Evolutionary conservation across 2,888 invertebrate species (phyloP), one percentile per base, ranked within the genome.

Genomic region (Drosophila basisetae): DNA sequence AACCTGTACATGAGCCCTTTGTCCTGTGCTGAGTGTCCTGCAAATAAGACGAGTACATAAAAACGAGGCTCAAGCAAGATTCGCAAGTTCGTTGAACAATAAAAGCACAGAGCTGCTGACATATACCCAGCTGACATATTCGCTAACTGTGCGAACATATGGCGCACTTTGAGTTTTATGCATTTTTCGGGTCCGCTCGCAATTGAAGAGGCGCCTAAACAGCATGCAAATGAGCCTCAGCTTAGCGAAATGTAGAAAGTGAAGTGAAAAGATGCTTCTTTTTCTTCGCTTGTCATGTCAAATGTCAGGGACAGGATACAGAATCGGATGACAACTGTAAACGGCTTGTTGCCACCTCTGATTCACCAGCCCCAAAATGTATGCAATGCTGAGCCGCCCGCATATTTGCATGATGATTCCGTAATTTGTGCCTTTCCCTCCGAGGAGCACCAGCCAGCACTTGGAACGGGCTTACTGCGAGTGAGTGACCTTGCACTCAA

Each of bases 321-420:
- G 72, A 41, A 53, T 62, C 50, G 49, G 30, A 64, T 62, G 82
- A 83, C 78, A 86, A 89, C 86, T 84, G 89, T 84, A 77, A 82
- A 67, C 84, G 84, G 73, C 73, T 84, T 83, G 87, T 74, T 81
- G 72, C 54, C 69, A 72, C 56, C 72, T 64, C 41, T 47, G 43
- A 58, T 31, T 54, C 54, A 47, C 25, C 53, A 37, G 16, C 22
- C 66, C 33, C 59, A 50, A 74, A 84, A 78, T 81, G 62, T 76
- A 83, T 80, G 83, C 74, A 69, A 67, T 71, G 61, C 58, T 62
- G 56, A 67, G 71, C 83, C 88, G 71, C 90, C 87, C 87, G 90
- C 88, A 87, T 88, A 83, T 90, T 77, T 85, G 71, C 76, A 78
- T 77, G 67, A 50, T 74, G 64, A 59, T 68, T 73, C 66, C 66